Conservation (phyloP, 2,113 vertebrate species). For the Scartelaos histophorus region DNA sequence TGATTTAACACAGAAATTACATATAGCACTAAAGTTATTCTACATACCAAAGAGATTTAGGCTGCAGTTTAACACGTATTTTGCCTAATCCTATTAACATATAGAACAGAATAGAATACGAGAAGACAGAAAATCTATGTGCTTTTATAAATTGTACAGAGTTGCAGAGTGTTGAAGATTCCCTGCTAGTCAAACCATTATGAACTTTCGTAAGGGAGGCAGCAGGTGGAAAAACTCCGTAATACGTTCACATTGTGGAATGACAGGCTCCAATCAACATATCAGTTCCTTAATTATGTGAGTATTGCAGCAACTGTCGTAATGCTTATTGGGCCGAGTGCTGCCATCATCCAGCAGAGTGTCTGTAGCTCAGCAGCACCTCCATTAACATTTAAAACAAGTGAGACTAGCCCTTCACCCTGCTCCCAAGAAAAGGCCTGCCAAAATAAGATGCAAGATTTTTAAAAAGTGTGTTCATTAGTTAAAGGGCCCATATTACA, state of each 20-base stretch:
- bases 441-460: neutral
- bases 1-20: no score
- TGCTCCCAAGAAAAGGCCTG: neutral
- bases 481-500: no score
- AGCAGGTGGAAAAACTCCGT: conserved; percentile 45
- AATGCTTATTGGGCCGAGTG: conserved; percentile 62
- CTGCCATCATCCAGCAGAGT: conserved; percentile 48
- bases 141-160: neutral
- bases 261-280: conserved; percentile 50
- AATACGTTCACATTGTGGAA: conserved; percentile 32
- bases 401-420: neutral
- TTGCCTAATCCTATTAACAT: no score
- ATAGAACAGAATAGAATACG: no score
- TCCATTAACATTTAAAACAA: conserved; percentile 59
- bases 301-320: conserved; percentile 14
- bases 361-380: conserved; percentile 44
- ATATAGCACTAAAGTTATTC: no score
- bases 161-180: conserved; percentile 11
- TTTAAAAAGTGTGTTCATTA: no score
- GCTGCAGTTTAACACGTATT: no score
- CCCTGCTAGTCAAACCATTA: neutral
- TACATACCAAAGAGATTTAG: no score
- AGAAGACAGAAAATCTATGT: no score
- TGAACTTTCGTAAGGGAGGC: conserved; percentile 41
- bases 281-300: conserved; percentile 45